A percentile compares a stretch with the other conserved stretches of the same genome.
phyloP scores from a whole-genome alignment of 1,140 invertebrate genomes.

The Ectropis grisescens region DNA sequence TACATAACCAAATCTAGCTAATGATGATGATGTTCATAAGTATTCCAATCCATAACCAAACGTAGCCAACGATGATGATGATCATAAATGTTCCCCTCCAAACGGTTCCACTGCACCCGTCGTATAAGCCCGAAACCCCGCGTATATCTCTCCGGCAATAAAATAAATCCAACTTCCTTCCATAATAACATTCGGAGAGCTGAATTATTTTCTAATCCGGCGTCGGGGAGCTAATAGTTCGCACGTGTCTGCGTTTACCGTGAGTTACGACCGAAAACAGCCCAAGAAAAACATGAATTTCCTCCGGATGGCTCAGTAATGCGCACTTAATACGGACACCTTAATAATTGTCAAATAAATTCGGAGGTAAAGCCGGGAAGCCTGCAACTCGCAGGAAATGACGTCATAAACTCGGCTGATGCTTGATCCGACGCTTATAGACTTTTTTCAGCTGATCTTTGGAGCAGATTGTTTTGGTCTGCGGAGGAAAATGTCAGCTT shows the following conservation, averaged over 20 bases:
- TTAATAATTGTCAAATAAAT: slow-evolving; percentile 70
- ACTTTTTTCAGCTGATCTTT: no score
- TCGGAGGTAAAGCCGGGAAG: slow-evolving; percentile 38
- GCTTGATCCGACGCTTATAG: background rate
- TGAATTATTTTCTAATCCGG: slow-evolving; percentile 68
- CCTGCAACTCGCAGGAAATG: slow-evolving; percentile 54
- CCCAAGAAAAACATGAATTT: slow-evolving; percentile 64
- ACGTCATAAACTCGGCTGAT: slow-evolving; percentile 40
- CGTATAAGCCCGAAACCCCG: slow-evolving; percentile 46
- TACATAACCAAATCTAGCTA: no score
- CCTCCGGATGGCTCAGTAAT: slow-evolving; percentile 40
- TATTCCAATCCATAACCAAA: no score
- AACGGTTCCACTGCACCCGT: no score
- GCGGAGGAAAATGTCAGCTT: no score
- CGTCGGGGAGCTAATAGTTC: slow-evolving; percentile 60
- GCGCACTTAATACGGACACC: slow-evolving; percentile 59
- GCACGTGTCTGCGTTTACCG: slow-evolving; percentile 55
- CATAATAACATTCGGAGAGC: slow-evolving; percentile 61
- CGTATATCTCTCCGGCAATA: slow-evolving; percentile 58
- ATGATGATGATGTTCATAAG: no score
- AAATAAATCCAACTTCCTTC: slow-evolving; percentile 59
- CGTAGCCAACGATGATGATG: no score
- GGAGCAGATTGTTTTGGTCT: no score
- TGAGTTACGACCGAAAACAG: slow-evolving; percentile 55
- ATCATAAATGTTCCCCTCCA: no score